A percentile compares a stretch with the other conserved stretches of the same genome.
Conservation (phyloP, 35 echinoderm and acorn worm species). For the Patiria miniata region DNA sequence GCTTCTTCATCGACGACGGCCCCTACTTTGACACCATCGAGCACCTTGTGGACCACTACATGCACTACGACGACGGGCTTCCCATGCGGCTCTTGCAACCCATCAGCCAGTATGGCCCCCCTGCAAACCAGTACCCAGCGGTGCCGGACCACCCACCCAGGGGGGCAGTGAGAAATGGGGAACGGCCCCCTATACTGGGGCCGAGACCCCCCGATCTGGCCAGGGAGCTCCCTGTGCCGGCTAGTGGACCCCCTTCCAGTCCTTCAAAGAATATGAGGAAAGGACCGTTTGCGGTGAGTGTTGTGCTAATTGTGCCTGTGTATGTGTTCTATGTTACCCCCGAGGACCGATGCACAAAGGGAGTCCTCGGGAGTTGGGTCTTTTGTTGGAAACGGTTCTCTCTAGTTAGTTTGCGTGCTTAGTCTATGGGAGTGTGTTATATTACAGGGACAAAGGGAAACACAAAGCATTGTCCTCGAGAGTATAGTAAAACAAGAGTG, state of each 20-base stretch:
- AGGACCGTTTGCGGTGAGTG: background rate
- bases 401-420: no score
- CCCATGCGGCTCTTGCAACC: constrained; percentile 52
- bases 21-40: constrained; percentile 69
- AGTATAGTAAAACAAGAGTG: no score
- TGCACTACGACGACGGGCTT: constrained; percentile 63
- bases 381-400: no score
- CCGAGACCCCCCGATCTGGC: constrained; percentile 58
- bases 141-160: background rate
- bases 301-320: no score
- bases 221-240: background rate
- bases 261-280: background rate
- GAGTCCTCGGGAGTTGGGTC: no score
- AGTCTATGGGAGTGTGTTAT: no score
- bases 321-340: no score
- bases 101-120: constrained; percentile 1
- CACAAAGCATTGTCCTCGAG: no score
- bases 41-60: constrained; percentile 71
- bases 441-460: no score
- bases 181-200: constrained; percentile 38
- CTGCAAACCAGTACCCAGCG: background rate
- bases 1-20: constrained; percentile 67
- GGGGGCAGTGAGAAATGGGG: background rate
- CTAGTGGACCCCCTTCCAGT: background rate
- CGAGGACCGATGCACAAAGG: no score